Evolutionary conservation across 2,888 invertebrate species (phyloP).

Genomic region (Drosophila nr. perissopoda): DNA sequence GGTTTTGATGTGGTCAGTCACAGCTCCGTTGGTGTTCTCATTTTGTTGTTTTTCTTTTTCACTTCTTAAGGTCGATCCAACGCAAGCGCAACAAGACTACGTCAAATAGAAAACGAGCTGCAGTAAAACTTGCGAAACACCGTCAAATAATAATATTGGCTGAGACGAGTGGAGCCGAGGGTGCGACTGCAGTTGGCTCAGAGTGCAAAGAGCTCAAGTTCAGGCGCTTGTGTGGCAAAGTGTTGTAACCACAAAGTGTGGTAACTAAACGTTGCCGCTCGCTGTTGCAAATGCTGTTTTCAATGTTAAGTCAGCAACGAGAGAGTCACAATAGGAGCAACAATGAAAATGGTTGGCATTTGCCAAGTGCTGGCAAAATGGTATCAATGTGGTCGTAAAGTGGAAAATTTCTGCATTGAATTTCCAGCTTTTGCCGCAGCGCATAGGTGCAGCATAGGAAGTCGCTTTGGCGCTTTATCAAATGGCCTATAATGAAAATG

Average conservation of each 20-base stretch:
- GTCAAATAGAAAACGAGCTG: conserved; percentile 24
- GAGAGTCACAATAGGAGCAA: conserved; percentile 25
- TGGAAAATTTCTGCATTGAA: conserved; percentile 50
- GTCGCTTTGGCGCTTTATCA: conserved; percentile 53
- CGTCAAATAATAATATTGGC: conserved; percentile 37
- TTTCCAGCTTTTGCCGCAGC: conserved; percentile 36
- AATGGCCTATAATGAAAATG: conserved; percentile 70
- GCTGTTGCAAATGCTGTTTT: conserved; percentile 51
- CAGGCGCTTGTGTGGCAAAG: conserved; percentile 42
- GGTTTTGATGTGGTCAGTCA: neutral
- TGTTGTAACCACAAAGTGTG: conserved; percentile 52
- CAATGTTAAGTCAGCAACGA: conserved; percentile 60
- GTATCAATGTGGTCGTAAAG: conserved; percentile 48
- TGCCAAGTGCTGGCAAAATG: conserved; percentile 3
- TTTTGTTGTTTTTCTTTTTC: conserved; percentile 1
- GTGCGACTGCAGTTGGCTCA: conserved; percentile 27
- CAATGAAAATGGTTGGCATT: conserved; percentile 37
- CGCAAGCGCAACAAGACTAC: conserved; percentile 3
- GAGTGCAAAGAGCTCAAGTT: conserved; percentile 65
- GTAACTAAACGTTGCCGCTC: conserved; percentile 3
- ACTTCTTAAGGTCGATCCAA: conserved; percentile 25
- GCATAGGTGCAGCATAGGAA: conserved; percentile 52
- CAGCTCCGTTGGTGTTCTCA: conserved; percentile 8
- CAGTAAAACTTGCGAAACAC: conserved; percentile 34
- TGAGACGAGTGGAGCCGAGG: conserved; percentile 3